Conservation (phyloP, 2,797 vertebrate genomes). For the Epinephelus malabaricus region DNA sequence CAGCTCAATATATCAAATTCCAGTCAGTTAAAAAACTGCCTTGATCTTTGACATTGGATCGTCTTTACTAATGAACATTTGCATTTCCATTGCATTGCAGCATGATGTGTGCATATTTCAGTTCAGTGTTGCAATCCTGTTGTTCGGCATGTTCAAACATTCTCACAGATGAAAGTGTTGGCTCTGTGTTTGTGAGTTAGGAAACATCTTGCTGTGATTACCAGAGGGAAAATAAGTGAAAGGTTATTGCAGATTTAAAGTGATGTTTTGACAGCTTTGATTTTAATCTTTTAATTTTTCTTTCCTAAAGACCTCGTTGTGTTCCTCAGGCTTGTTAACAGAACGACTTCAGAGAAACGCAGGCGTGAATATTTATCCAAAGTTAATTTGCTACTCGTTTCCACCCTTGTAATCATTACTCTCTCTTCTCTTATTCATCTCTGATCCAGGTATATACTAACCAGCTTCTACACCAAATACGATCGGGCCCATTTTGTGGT, state of each 20-base stretch:
- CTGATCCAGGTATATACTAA: constrained; percentile 92
- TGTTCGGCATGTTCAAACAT: constrained; percentile 20
- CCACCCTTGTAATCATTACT: not conserved
- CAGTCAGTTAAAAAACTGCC: no score
- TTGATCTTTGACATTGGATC: no score
- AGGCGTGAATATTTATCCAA: not conserved
- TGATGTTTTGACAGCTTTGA: constrained; percentile 1
- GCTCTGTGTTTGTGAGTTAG: constrained; percentile 1
- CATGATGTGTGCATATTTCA: not conserved
- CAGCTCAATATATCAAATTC: no score
- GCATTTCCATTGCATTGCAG: not conserved
- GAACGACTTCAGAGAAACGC: not conserved
- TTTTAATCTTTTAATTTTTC: not conserved
- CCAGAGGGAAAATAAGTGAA: constrained; percentile 4
- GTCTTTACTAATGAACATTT: not conserved
- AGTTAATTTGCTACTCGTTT: not conserved
- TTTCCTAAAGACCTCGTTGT: not conserved
- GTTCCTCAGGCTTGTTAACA: not conserved
- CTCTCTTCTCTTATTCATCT: not conserved
- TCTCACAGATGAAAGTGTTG: not conserved
- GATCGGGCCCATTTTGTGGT: constrained; percentile 94
- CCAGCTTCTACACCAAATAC: constrained; percentile 99
- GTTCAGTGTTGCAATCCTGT: constrained; percentile 28
- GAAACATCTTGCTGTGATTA: constrained; percentile 15
- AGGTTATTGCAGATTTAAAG: not conserved